phyloP scores from a whole-genome alignment of 2,888 invertebrate species.

The Lithophane socia region DNA sequence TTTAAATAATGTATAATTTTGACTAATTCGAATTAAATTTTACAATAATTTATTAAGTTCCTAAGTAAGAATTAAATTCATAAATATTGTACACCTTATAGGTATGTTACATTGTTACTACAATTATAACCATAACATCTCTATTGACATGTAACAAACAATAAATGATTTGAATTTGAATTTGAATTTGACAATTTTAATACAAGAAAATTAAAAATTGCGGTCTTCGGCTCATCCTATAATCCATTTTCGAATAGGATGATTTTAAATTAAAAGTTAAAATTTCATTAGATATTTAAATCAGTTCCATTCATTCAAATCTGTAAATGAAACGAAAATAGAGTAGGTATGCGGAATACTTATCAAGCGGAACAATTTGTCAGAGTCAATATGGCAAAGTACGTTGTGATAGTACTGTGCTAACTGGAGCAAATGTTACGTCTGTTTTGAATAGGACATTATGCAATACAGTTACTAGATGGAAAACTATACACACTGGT shows the following conservation, averaged over 20 bases:
- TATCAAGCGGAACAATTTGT: constrained; percentile 21
- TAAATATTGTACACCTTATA: no score
- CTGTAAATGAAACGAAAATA: constrained; percentile 31
- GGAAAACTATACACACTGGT: constrained; percentile 5
- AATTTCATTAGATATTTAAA: not conserved
- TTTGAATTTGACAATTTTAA: no score
- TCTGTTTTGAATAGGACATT: constrained; percentile 28
- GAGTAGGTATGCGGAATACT: not conserved
- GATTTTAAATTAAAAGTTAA: constrained; percentile 2
- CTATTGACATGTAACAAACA: no score
- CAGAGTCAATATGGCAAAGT: constrained; percentile 17
- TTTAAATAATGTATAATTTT: no score
- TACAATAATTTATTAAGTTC: no score
- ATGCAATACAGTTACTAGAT: constrained; percentile 13
- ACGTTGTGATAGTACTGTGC: not conserved
- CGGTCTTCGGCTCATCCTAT: not conserved
- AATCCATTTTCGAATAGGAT: not conserved
- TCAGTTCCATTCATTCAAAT: constrained; percentile 28
- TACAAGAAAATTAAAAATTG: not conserved
- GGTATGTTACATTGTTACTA: no score
- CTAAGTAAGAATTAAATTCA: no score
- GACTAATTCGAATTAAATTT: no score
- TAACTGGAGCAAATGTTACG: constrained; percentile 1
- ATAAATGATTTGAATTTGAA: no score
- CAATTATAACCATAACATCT: no score